Evolutionary conservation across 37 sponge, comb jelly and placozoan species (phyloP), one percentile per base, ranked within the genome.

Genomic region (Cladorhizidae sp.): DNA sequence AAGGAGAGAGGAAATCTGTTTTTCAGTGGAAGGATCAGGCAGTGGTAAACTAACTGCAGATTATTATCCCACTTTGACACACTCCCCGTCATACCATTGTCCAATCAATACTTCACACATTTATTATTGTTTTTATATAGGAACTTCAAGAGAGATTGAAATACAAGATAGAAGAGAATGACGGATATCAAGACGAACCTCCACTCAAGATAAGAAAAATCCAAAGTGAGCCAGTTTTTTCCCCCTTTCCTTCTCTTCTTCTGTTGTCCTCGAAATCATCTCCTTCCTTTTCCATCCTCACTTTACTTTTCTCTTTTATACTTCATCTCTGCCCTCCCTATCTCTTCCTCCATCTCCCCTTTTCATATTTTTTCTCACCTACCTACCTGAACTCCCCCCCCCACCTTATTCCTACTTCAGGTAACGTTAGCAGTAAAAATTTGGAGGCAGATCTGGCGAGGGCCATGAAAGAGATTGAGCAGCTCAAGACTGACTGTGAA

Each of bases 1-100:
- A 85, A 37, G 89, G 86, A 43, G 89, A 93, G 78, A 80, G 89
- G 40, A 93, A 93, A 69, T 67, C 79, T 21, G 70, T 93, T 75
- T 49, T 43, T 2, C 89, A 88, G 67, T 88, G 93, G 89, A 77
- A 80, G 54, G 89, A 93, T 22, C 31, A 59, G 26, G 65, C 55
- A 1, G 52, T 37, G 22, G 87, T 87, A 58, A 75, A 78, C 23
- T 52, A 52, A 15, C 15, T 15, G 15, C 54, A 52, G 15, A 52
- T 52, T 52, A 52, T 11, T 52, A 11, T 11, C 54, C 11, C 54
- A 52, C 11, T 52, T 52, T 52, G 15, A 52, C 54, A 52, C 54
- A 52, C 15, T 52, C 11, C 15, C 15, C 54, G 15, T 52, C 15
- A 18, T 11, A 52, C 54, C 15, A 18, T 52, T 52, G 54, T 11